Conservation (phyloP, 2,113 vertebrate species). For the Lasiurus borealis region DNA sequence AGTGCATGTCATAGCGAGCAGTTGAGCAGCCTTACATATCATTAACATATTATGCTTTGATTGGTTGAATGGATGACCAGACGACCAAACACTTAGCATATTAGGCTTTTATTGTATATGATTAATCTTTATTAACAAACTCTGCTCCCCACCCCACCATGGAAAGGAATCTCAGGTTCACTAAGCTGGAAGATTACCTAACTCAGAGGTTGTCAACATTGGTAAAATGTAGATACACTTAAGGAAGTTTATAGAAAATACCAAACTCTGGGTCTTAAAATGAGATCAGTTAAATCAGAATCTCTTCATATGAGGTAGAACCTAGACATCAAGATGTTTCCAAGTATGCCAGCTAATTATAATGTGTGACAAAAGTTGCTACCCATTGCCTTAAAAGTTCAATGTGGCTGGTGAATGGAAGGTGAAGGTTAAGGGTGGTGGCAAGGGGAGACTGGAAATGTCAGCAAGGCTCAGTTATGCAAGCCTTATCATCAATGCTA, state of each 20-base stretch:
- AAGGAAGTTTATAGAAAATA: background rate
- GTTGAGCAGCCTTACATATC: no score
- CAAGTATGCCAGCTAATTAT: background rate
- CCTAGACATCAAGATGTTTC: background rate
- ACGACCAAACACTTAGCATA: no score
- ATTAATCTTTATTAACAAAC: background rate
- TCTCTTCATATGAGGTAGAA: background rate
- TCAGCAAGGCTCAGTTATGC: background rate
- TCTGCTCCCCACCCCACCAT: background rate
- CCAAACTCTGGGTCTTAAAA: background rate
- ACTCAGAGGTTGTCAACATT: background rate
- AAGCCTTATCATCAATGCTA: background rate
- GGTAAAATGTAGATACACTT: background rate
- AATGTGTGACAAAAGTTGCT: background rate
- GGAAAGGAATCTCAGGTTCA: background rate
- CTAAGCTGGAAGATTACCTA: background rate
- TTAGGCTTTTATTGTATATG: background rate
- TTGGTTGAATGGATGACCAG: no score
- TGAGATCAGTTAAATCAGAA: slow-evolving; percentile 2
- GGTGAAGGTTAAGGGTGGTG: background rate
- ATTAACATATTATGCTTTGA: no score
- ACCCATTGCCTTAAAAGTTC: background rate
- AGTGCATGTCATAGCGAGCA: no score
- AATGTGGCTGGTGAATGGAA: background rate
- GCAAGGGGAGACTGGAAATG: background rate